Evolutionary conservation across 2,888 invertebrate genomes (phyloP).

Genomic region (Cheilosia urbana): DNA sequence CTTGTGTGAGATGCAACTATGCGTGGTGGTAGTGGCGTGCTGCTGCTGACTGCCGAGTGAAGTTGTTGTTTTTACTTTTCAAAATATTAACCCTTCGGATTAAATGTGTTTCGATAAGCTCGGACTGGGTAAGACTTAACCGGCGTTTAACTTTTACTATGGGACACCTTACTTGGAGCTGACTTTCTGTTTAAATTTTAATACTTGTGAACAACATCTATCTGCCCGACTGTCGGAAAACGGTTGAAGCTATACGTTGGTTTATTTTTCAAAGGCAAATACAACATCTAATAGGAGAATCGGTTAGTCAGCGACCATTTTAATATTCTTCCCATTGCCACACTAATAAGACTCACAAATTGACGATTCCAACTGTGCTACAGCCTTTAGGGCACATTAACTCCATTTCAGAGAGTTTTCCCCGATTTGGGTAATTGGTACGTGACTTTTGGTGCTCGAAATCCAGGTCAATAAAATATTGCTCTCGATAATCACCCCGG

Average conservation of each 20-base stretch:
- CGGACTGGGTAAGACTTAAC: no score
- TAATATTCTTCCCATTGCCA: conserved; percentile 51
- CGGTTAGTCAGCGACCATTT: not conserved
- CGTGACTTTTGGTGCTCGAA: conserved; percentile 54
- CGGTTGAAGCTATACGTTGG: no score
- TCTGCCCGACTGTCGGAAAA: no score
- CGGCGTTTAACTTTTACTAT: no score
- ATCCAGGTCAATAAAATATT: conserved; percentile 57
- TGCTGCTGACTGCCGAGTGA: not conserved
- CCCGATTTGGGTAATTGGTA: conserved; percentile 70
- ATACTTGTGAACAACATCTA: no score
- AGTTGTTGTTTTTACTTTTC: conserved; percentile 34
- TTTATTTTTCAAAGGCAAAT: no score
- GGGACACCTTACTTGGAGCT: no score
- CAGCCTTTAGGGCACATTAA: conserved; percentile 65
- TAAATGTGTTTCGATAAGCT: no score
- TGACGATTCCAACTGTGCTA: conserved; percentile 54
- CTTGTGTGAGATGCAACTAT: conserved; percentile 10
- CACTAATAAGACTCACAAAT: conserved; percentile 47
- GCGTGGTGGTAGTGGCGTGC: not conserved
- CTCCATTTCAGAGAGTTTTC: conserved; percentile 39
- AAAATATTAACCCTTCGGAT: conserved; percentile 35
- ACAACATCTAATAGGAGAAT: no score
- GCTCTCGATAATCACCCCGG: not conserved
- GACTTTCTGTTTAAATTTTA: no score